Base-by-base conservation (phyloP, 1,140 invertebrate genomes). In the Pseudomyrmex cubaensis region DNA sequence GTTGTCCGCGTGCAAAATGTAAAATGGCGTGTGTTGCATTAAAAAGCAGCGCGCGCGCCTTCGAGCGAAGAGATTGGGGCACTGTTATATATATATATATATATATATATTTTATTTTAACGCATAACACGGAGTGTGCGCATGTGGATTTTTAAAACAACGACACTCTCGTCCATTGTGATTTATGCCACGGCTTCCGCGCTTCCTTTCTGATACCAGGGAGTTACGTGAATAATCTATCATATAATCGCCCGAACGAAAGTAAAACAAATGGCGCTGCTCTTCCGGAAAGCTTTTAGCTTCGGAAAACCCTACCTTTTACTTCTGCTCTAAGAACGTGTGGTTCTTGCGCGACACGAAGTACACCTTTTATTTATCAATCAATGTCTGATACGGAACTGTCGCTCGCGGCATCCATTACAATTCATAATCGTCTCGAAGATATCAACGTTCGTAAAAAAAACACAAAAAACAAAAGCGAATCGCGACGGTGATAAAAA, bases 141-240 rank as follows among this genome's bases (percentile, higher is more conserved):
- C 66, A 59, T 54, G 66, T 44, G n/a, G 66, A 66, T 80, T 80
- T 80, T 80, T 80, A 80, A 80, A 80, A 80, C 66, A 80, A 80
- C 57, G 76, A 80, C 66, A 80, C n/a, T 5, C 7, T 35, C 20
- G 66, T 70, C 76, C 46, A 80, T 80, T 80, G 76, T 80, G 76
- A 80, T 80, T 80, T 80, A 80, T 80, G 66, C 54, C 12, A 56
- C 54, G 76, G 66, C 44, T 80, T 70, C 46, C 54, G 46, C 66
- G 66, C 66, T 70, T 44, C 7, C 66, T 72, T 80, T 80, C 76
- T 80, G 76, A 80, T 80, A 80, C 76, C 54, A 3, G 56, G 54
- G 66, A 72, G 76, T 80, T 80, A 80, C 76, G 66, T 80, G 76
- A 80, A 80, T 80, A 80, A 80, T 80, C 76, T 80, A 80, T 80